Evolutionary conservation across 2,797 vertebrate species (phyloP).

Genomic region (Setipinna tenuifilis): DNA sequence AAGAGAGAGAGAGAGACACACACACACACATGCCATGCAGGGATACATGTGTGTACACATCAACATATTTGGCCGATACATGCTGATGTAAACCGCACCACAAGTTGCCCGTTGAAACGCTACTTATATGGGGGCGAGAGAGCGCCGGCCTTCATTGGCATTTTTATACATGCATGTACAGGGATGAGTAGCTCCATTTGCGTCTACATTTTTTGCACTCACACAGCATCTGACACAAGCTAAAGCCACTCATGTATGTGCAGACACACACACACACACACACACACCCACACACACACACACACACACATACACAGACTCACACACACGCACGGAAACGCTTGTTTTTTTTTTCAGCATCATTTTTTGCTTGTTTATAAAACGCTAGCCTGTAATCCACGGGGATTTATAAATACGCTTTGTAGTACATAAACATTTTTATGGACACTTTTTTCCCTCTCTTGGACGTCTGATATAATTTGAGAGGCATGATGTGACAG

Average conservation of each 20-base stretch:
- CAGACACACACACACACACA: constrained; percentile 36
- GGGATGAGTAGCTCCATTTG: not conserved
- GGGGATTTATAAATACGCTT: constrained; percentile 80
- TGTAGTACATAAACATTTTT: constrained; percentile 82
- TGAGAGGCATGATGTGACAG: constrained; percentile 71
- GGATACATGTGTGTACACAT: not conserved
- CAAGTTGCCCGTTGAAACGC: not conserved
- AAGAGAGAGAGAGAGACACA: not conserved
- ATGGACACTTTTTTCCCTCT: constrained; percentile 71
- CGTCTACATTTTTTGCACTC: not conserved
- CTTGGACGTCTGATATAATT: constrained; percentile 74
- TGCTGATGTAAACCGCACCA: not conserved
- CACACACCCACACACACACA: constrained; percentile 32
- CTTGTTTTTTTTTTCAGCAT: constrained; percentile 32
- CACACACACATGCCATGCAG: not conserved
- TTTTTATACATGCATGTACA: not conserved
- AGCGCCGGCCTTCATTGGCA: not conserved
- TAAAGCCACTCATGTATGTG: constrained; percentile 19
- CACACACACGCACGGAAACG: constrained; percentile 32
- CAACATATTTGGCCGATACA: not conserved
- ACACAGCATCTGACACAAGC: constrained; percentile 1
- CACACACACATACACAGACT: constrained; percentile 36
- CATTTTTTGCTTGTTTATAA: constrained; percentile 59
- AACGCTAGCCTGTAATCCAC: constrained; percentile 74
- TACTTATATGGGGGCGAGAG: not conserved